Evolutionary conservation across 2,888 invertebrate genomes (phyloP).

Genomic region (Halocaridina rubra): DNA sequence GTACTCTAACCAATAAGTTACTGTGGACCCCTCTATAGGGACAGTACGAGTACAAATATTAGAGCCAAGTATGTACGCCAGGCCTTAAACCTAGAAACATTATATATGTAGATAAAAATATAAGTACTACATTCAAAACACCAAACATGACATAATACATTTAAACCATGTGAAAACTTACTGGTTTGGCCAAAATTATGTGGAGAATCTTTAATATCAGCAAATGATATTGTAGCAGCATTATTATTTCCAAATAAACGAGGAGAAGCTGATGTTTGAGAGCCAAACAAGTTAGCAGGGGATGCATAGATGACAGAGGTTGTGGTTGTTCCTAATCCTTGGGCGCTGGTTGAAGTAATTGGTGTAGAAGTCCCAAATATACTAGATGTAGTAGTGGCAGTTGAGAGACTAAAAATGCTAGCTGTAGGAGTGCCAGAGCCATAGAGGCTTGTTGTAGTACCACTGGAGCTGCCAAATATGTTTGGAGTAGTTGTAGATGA

Average conservation of each 20-base stretch:
- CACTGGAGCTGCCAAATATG: neutral
- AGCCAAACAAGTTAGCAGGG: too few species aligned
- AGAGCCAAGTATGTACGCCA: neutral
- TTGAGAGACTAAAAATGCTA: neutral
- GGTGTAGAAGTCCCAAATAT: neutral
- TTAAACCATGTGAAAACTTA: neutral
- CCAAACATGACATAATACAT: too few species aligned
- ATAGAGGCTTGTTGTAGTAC: neutral
- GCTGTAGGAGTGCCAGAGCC: slow-evolving; percentile 1
- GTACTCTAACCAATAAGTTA: too few species aligned
- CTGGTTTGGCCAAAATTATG: neutral
- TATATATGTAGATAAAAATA: neutral
- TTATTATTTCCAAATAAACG: neutral
- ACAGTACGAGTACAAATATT: too few species aligned
- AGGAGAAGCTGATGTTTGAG: neutral
- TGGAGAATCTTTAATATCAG: neutral
- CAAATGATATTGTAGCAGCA: neutral
- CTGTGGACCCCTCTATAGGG: too few species aligned
- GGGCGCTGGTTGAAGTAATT: neutral
- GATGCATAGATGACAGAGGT: too few species aligned
- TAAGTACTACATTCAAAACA: too few species aligned
- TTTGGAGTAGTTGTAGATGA: neutral
- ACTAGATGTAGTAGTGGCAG: neutral
- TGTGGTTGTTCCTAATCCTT: too few species aligned
- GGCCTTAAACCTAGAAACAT: neutral